These are phyloP conservation scores for Mormyrus hasselquistii DNA, from an alignment of 2,797 vertebrate genomes.

Conservation along the genomic window DNA sequence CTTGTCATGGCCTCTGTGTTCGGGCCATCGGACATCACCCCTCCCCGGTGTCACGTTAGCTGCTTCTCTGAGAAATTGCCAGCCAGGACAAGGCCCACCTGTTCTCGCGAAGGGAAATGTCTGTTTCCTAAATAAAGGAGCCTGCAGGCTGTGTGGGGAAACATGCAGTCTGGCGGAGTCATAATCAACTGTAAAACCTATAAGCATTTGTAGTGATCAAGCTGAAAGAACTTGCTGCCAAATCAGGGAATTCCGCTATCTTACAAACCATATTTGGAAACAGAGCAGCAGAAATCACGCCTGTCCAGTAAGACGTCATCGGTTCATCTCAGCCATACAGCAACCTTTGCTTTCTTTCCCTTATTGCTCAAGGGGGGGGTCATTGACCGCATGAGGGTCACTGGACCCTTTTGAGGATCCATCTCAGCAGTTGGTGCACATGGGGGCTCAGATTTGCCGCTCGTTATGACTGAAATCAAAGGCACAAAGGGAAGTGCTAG, in stretches of 20 bases:
- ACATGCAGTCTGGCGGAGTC: neutral
- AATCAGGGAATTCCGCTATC: neutral
- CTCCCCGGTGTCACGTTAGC: neutral
- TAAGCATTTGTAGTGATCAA: neutral
- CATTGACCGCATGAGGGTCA: neutral
- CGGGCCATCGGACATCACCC: neutral
- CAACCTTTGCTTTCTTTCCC: neutral
- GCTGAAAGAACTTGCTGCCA: neutral
- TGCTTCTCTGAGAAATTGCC: neutral
- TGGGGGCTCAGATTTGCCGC: constrained; percentile 25
- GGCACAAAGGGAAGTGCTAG: neutral
- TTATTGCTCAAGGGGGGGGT: neutral
- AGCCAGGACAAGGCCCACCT: neutral
- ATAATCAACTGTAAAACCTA: neutral
- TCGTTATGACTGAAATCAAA: neutral
- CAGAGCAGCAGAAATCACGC: neutral
- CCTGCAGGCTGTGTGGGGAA: neutral
- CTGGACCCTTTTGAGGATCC: neutral
- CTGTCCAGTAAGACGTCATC: neutral
- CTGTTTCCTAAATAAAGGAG: neutral
- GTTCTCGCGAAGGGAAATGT: neutral
- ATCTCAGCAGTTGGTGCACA: constrained; percentile 26
- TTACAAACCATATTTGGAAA: neutral
- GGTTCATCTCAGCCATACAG: neutral
- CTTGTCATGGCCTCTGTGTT: neutral